These are phyloP conservation scores for Mus minutoides DNA, from an alignment of 2,797 vertebrate genomes.

Conservation along the genomic window DNA sequence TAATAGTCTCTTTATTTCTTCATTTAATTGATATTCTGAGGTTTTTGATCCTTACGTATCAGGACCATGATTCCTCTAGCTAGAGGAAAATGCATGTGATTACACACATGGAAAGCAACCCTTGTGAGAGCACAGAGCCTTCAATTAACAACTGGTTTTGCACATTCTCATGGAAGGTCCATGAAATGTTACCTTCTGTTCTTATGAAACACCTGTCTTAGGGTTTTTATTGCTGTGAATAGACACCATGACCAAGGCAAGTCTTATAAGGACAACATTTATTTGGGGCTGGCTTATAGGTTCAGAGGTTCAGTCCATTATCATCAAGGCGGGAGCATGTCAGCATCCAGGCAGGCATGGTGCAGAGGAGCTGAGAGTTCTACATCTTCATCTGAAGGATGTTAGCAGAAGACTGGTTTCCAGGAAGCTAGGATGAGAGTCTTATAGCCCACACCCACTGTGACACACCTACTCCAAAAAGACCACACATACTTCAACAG, in stretches of 20 bases:
- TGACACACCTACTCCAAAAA: neutral
- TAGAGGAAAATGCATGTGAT: neutral
- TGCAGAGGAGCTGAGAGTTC: neutral
- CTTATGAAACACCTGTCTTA: neutral
- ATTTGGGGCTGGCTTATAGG: neutral
- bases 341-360: neutral
- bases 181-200: neutral
- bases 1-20: conserved; percentile 9
- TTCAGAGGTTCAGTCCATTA: neutral
- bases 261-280: neutral
- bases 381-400: neutral
- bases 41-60: neutral
- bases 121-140: neutral
- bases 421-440: neutral
- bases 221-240: neutral
- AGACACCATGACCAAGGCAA: neutral
- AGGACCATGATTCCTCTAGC: neutral
- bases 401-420: neutral
- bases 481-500: neutral
- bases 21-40: neutral
- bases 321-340: neutral
- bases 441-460: neutral
- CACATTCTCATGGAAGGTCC: neutral
- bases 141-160: neutral
- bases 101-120: neutral